A percentile compares a stretch with the other conserved stretches of the same genome.
phyloP scores from a whole-genome alignment of 2,113 vertebrate genomes.

The Psephotus haematonotus region DNA sequence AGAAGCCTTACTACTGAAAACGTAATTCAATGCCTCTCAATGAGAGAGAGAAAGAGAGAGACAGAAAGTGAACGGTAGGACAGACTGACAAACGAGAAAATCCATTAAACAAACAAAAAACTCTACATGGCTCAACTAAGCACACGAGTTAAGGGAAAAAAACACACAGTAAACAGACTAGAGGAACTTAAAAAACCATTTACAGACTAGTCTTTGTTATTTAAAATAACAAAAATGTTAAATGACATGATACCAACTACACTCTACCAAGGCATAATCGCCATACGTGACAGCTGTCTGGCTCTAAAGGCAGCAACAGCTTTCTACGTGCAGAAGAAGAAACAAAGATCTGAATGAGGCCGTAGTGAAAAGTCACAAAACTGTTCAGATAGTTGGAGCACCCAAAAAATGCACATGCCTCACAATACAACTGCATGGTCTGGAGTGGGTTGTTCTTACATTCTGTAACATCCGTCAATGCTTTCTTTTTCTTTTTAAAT shows the following conservation, averaged over 20 bases:
- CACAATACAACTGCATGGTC: slow-evolving; percentile 56
- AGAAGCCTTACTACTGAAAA: slow-evolving; percentile 87
- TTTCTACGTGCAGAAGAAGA: slow-evolving; percentile 30
- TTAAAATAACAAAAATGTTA: slow-evolving; percentile 60
- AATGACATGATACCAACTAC: slow-evolving; percentile 45
- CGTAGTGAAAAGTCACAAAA: slow-evolving; percentile 37
- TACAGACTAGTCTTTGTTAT: slow-evolving; percentile 66
- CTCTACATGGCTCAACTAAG: slow-evolving; percentile 64
- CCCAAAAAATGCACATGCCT: slow-evolving; percentile 55
- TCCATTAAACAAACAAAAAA: slow-evolving; percentile 59
- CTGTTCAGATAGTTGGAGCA: slow-evolving; percentile 47
- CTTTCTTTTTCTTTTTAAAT: slow-evolving; percentile 30
- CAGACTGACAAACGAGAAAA: slow-evolving; percentile 47
- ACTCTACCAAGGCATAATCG: slow-evolving; percentile 19
- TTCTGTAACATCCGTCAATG: slow-evolving; percentile 32
- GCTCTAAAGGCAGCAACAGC: slow-evolving; percentile 48
- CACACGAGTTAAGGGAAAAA: slow-evolving; percentile 23
- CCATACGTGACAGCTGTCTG: not conserved
- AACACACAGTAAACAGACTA: slow-evolving; percentile 47
- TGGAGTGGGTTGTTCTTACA: slow-evolving; percentile 68
- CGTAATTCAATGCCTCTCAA: slow-evolving; percentile 80
- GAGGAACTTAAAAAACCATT: slow-evolving; percentile 40
- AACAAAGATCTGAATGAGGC: slow-evolving; percentile 6
- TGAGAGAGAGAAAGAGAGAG: slow-evolving; percentile 74
- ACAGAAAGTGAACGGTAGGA: slow-evolving; percentile 46